Conservation (phyloP, 2,113 vertebrate genomes). For the Caranx ignobilis region DNA sequence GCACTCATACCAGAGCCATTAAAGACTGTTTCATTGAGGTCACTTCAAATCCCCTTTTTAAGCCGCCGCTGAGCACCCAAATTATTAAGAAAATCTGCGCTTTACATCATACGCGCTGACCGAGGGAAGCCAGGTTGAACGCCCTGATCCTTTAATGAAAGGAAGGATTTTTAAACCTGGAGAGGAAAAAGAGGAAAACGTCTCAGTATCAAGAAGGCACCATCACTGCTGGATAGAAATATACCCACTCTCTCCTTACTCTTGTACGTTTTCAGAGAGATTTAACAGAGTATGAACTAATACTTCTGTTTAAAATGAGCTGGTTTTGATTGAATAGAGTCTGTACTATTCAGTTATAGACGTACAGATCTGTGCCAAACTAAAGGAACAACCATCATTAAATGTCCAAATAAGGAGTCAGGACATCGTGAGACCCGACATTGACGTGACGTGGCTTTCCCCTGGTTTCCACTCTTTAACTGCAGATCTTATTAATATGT, state of each 20-base stretch:
- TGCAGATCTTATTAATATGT: too few relatives aligned
- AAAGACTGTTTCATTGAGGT: conserved; percentile 31
- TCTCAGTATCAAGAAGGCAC: neutral
- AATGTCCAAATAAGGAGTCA: too few relatives aligned
- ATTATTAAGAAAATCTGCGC: conserved; percentile 36
- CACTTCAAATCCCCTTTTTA: conserved; percentile 35
- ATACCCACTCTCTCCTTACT: too few relatives aligned
- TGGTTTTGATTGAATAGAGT: too few relatives aligned
- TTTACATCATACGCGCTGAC: conserved; percentile 41
- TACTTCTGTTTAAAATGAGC: neutral
- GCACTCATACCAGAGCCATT: conserved; percentile 23
- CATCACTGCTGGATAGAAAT: neutral
- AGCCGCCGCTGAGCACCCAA: conserved; percentile 23
- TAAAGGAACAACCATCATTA: too few relatives aligned
- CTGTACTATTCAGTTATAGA: too few relatives aligned
- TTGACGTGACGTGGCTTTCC: too few relatives aligned
- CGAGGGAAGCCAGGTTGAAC: conserved; percentile 31
- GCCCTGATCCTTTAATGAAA: conserved; percentile 34
- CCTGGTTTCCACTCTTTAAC: too few relatives aligned
- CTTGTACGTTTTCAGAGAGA: neutral
- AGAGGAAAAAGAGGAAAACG: neutral
- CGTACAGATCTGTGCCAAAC: too few relatives aligned
- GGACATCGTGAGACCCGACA: too few relatives aligned
- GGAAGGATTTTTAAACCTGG: conserved; percentile 33
- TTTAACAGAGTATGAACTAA: too few relatives aligned